phyloP scores from a whole-genome alignment of 2,797 vertebrate species.

The Yasuhikotakia modesta region DNA sequence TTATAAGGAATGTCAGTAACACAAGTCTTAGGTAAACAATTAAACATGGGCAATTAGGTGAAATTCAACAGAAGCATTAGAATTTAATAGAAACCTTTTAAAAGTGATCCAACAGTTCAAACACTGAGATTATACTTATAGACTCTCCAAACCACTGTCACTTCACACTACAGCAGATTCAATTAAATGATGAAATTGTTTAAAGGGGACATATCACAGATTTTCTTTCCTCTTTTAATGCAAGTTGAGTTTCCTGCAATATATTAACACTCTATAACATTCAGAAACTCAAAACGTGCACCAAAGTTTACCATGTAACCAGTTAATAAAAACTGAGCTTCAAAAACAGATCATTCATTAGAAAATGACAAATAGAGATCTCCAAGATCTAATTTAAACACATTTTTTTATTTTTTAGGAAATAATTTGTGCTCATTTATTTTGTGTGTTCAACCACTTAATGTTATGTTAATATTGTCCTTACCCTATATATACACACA shows the following conservation, averaged over 20 bases:
- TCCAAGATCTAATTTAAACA: too few species aligned
- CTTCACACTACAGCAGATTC: not conserved
- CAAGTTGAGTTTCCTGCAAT: not conserved
- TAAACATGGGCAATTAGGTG: not conserved
- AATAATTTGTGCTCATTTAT: too few species aligned
- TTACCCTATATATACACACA: too few species aligned
- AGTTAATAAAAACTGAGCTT: not conserved
- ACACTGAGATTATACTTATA: not conserved
- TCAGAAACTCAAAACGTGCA: not conserved
- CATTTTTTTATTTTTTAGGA: too few species aligned
- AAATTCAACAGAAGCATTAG: not conserved
- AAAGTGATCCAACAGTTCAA: not conserved
- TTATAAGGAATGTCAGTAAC: too few species aligned
- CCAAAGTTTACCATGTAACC: not conserved
- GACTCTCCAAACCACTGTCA: not conserved
- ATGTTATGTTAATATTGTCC: too few species aligned
- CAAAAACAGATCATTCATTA: too few species aligned
- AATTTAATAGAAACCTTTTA: not conserved
- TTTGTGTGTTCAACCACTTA: too few species aligned
- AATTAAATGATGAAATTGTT: not conserved
- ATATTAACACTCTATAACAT: not conserved
- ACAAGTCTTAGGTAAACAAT: too few species aligned
- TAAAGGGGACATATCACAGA: constrained; percentile 4
- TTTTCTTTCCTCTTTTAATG: not conserved
- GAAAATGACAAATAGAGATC: too few species aligned